Evolutionary conservation across 2,113 vertebrate genomes (phyloP).

Genomic region (Caloenas nicobarica): DNA sequence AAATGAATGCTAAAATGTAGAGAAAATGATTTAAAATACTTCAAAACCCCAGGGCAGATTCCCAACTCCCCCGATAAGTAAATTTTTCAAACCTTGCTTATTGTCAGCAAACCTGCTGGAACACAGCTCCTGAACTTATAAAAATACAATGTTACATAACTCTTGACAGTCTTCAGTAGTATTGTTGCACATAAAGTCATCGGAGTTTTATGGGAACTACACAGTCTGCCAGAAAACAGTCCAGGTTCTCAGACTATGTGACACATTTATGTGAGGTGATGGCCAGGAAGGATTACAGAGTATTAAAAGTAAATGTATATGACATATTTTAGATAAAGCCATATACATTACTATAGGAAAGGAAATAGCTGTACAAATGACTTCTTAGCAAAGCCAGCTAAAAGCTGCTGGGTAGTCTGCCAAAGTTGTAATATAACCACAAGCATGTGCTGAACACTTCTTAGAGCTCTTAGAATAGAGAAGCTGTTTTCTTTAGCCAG

Average conservation of each 20-base stretch:
- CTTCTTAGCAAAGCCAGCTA: slow-evolving; percentile 36
- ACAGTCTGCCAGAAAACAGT: not conserved
- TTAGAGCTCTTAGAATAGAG: slow-evolving; percentile 46
- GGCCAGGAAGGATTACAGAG: slow-evolving; percentile 39
- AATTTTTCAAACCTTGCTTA: not conserved
- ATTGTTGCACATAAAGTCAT: not conserved
- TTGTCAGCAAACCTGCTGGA: slow-evolving; percentile 22
- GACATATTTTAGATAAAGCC: slow-evolving; percentile 37
- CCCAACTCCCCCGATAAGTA: not conserved
- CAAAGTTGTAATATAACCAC: slow-evolving; percentile 43
- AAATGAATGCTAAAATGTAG: not conserved
- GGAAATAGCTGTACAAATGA: slow-evolving; percentile 49
- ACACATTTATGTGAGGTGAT: slow-evolving; percentile 25
- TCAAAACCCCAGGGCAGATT: not conserved
- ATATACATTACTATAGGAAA: slow-evolving; percentile 22
- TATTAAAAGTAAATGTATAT: slow-evolving; percentile 34
- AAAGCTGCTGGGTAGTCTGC: slow-evolving; percentile 42
- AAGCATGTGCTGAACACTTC: slow-evolving; percentile 46
- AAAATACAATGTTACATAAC: slow-evolving; percentile 23
- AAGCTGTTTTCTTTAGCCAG: slow-evolving; percentile 39
- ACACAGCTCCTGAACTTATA: not conserved
- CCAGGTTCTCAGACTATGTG: not conserved
- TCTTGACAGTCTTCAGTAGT: not conserved
- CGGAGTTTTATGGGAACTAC: not conserved
- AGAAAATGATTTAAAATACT: not conserved